Evolutionary conservation across 2,888 invertebrate species (phyloP).

Genomic region (Schizaphis graminum): DNA sequence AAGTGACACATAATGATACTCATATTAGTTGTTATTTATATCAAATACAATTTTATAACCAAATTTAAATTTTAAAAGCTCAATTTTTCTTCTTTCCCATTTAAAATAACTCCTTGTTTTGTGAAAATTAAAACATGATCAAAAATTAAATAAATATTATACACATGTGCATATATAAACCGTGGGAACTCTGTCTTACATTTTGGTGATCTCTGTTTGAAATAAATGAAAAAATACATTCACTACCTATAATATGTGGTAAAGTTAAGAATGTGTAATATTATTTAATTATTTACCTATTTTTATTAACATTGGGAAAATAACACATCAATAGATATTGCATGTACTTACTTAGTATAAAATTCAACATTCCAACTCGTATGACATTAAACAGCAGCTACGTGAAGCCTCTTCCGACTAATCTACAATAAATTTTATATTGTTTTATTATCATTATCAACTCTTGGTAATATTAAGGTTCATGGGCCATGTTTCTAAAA

Average conservation of each 20-base stretch:
- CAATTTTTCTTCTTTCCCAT: background rate
- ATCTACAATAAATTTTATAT: background rate
- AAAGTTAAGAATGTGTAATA: background rate
- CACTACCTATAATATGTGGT: background rate
- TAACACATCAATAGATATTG: background rate
- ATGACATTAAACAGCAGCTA: background rate
- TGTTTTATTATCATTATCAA: background rate
- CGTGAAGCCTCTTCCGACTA: background rate
- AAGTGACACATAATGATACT: background rate
- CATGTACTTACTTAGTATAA: background rate
- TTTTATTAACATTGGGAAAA: background rate
- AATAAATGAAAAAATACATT: background rate
- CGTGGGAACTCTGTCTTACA: background rate
- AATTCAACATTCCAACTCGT: background rate
- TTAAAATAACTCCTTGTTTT: background rate
- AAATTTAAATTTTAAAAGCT: background rate
- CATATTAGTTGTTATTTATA: background rate
- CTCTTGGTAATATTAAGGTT: background rate
- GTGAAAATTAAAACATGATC: background rate
- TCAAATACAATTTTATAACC: background rate
- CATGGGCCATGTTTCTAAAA: background rate
- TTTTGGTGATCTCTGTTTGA: background rate
- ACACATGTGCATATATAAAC: background rate
- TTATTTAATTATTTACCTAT: background rate
- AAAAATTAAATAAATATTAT: background rate